Percentiles rank a stretch among this genome's conserved stretches.
These are phyloP conservation scores for Dryocosmus kuriphilus DNA, from an alignment of 2,888 invertebrate species.

Conservation along the genomic window DNA sequence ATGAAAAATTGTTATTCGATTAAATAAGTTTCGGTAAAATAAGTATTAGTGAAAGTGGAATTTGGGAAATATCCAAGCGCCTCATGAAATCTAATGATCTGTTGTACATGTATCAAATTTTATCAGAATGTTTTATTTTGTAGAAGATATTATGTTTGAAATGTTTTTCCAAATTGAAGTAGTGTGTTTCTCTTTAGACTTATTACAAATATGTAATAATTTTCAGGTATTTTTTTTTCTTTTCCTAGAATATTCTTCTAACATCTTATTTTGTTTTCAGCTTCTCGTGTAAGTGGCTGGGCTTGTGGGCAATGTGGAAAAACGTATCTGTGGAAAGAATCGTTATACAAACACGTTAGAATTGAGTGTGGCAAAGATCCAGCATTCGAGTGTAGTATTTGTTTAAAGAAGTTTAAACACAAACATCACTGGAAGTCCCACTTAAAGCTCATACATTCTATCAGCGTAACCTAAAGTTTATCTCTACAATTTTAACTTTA, in stretches of 20 bases:
- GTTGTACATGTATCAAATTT: no score
- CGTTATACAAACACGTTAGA: conserved; percentile 69
- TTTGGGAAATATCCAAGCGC: no score
- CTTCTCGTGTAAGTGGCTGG: conserved; percentile 52
- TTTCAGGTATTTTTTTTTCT: not conserved
- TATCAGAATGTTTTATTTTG: not conserved
- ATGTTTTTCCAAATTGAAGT: no score
- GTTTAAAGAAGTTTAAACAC: not conserved
- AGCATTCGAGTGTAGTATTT: not conserved
- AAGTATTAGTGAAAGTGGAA: no score
- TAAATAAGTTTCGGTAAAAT: no score
- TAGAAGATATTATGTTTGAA: not conserved
- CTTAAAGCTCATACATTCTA: not conserved
- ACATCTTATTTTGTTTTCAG: not conserved
- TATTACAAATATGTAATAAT: not conserved
- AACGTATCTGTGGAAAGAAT: conserved; percentile 70
- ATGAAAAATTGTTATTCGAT: no score
- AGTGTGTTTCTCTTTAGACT: no score
- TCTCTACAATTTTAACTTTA: no score
- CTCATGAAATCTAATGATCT: no score
- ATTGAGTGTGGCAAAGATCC: conserved; percentile 69
- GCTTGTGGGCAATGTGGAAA: conserved; percentile 70
- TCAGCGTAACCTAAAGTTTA: not conserved
- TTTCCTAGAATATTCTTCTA: no score
- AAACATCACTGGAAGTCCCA: not conserved